Evolutionary conservation across 2,888 invertebrate species (phyloP), one percentile per base, ranked within the genome.

Genomic region (Drosophila atripex): DNA sequence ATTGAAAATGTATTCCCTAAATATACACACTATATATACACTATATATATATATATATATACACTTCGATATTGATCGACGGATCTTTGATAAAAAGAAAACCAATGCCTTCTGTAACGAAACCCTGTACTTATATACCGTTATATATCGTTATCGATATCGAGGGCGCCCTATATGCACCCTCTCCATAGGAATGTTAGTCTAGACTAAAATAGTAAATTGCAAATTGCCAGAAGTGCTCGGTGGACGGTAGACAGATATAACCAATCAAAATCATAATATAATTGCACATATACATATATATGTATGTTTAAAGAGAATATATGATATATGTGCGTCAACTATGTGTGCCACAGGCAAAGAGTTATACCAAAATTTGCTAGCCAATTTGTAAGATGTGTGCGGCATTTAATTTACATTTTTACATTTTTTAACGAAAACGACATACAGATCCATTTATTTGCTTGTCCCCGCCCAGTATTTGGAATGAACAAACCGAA

Each of bases 21-120:
- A 3, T 28, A 46, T 38, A 55, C 25, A 57, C 25, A 56, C 60
- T 56, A 55, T 46, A 63, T 60, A 38, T 57, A 60, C 55, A n/a
- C n/a, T n/a, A n/a, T n/a, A n/a, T n/a, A n/a, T n/a, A n/a, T n/a
- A n/a, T n/a, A 32, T 35, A 41, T 45, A 63, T 39, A 57, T 54
- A 32, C 39, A 56, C 11, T 45, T 21, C 18, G 52, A 50, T 41
- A 50, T 41, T 39, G 60, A 12, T 43, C 47, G 32, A n/a, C n/a
- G 32, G 56, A 73, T 43, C 76, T 78, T 75, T 78, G 58, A 78
- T 68, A 23, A 5, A 23, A 23, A 23, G 4, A 23, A 23, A 3
- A 74, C 70, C 70, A 66, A 60, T 80, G 77, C 84, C 77, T 78
- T 78, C 58, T 60, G 49, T 77, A 73, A 58, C 60, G 50, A 70